Evolutionary conservation across 2,888 invertebrate species (phyloP).

Genomic region (Spisula solida): DNA sequence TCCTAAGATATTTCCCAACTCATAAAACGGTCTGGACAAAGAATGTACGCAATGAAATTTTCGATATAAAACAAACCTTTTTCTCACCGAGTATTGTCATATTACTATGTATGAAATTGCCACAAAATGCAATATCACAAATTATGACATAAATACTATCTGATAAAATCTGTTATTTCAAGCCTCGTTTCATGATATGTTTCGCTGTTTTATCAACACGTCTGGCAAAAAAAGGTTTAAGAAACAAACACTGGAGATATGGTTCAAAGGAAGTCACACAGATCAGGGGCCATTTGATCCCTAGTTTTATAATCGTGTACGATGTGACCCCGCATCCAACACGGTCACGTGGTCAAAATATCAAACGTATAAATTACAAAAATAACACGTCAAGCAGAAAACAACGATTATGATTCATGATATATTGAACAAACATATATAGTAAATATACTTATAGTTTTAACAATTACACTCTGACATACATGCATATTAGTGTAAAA

Average conservation of each 20-base stretch:
- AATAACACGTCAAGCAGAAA: background rate
- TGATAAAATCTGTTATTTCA: conserved; percentile 15
- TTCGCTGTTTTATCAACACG: conserved; percentile 1
- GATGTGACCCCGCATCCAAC: conserved; percentile 24
- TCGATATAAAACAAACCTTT: conserved; percentile 3
- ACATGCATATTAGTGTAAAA: background rate
- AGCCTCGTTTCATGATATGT: background rate
- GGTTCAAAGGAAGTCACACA: conserved; percentile 57
- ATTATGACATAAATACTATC: conserved; percentile 23
- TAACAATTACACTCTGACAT: no score
- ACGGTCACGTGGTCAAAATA: conserved; percentile 3
- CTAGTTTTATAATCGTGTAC: conserved; percentile 35
- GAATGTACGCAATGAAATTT: conserved; percentile 6
- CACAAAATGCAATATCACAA: background rate
- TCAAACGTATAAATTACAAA: conserved; percentile 14
- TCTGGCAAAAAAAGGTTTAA: background rate
- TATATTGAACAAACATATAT: no score
- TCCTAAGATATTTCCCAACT: conserved; percentile 23
- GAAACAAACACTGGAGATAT: conserved; percentile 37
- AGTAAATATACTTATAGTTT: no score
- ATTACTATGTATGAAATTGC: background rate
- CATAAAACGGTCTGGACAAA: conserved; percentile 38
- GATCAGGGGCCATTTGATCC: conserved; percentile 54
- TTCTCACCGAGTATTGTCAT: background rate
- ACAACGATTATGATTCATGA: background rate